Evolutionary conservation across 2,888 invertebrate genomes (phyloP), one percentile per base, ranked within the genome.

Genomic region (Pyrgus malvae): DNA sequence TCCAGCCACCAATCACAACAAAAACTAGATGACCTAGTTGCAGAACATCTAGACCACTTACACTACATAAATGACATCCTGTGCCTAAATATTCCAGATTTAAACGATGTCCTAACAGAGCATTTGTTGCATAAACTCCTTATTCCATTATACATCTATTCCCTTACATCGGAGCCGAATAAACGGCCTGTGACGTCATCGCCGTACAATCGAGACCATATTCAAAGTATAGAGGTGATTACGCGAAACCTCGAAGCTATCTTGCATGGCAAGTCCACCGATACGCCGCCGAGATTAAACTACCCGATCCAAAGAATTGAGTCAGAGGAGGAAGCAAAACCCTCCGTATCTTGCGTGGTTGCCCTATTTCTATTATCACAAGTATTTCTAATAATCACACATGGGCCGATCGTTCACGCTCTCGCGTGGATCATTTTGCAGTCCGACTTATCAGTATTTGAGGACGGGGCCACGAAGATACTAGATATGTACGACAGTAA

Each of bases 21-120:
- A 69, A 94, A 97, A 69, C 91, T 99, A 44, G 94, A 98, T 8
- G 98, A 98, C 83, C 87, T 99, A 61, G 98, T 99, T 1, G 99
- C 98, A 0, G 99, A 99, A 83, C 99, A 99, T 81, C 89, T 99
- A 63, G 99, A 99, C 83, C 98, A 99, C 79, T 92, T 99, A 9
- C 99, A 99, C 84, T 99, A 99, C 80, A 91, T 99, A 54, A 99
- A 99, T 76, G 99, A 99, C 76, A 99, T 99, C 67, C 92, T 99
- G 14, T 94, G 96, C 72, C 92, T 99, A 55, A 95, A 97, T 77
- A 98, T 99, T 67, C 94, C 95, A 48, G 96, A 97, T 72, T 91
- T 99, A 50, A 99, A 99, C 83, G 96, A 97, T 69, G 98, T 99
- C 41, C 88, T 99, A 51, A 96, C 97, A 0, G 98, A 98, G 78